Base-by-base conservation (phyloP, 2,797 vertebrate genomes). In the Amphiprion clarkii region DNA sequence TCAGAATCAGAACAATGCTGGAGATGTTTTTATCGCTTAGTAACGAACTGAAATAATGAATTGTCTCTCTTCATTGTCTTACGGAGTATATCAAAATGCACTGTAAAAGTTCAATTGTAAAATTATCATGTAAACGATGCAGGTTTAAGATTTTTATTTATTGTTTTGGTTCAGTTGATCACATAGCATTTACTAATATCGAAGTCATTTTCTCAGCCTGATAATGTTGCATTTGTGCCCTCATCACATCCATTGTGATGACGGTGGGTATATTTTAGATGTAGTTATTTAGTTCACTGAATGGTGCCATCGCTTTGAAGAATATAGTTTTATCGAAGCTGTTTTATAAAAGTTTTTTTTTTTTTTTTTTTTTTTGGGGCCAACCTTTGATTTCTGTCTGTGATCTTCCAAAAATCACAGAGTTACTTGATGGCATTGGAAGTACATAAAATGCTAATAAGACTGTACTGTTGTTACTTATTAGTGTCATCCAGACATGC, bases 41-140 rank as follows among this genome's bases (percentile, higher is more conserved):
- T 36, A 64, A 71, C 62, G 64, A 71, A 72, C 33, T 58, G 44
- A 66, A 60, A 65, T 39, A 59, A 76, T 52, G 46, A 56, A 51
- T 58, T 39, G 31, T 74, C 67, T 78, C 57, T 65, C 68, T 42
- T 71, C 33, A 9, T 58, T 49, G 68, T 76, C 42, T 27, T 31
- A 81, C 25, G 53, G 57, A 65, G 11, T 4, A 63, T 86, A 75
- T 77, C 70, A 81, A 74, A 86, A 82, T 83, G 83, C 87, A 87
- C 84, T 91, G 89, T 87, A 80, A 59, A 81, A 73, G 71, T 52
- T 44, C 54, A 71, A 33, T 71, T 82, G 71, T 74, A 76, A 72
- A 65, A 56, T 58, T 55, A 2, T 40, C 27, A 64, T 71, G 25
- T 59, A 56, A 46, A 61, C 70, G 52, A 75, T 54, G 64, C 74